Evolutionary conservation across 2,113 vertebrate species (phyloP).

Genomic region (Salvelinus namaycush): DNA sequence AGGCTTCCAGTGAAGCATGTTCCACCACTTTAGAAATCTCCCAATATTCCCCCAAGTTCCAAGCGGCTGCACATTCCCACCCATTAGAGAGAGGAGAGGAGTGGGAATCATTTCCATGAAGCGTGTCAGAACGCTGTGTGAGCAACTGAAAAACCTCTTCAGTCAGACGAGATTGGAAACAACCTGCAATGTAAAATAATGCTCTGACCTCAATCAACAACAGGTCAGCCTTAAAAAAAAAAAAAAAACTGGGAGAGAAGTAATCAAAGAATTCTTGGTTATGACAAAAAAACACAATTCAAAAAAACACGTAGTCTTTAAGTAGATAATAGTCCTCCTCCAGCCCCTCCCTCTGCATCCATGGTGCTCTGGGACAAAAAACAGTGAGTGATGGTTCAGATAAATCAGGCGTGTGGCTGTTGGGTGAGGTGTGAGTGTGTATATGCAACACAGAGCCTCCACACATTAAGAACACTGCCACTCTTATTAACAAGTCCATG

Average conservation of each 20-base stretch:
- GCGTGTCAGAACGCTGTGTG: slow-evolving; percentile 30
- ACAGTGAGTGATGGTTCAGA: slow-evolving; percentile 16
- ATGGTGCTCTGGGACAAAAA: slow-evolving; percentile 34
- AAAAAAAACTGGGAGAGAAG: slow-evolving; percentile 23
- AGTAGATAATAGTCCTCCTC: slow-evolving; percentile 39
- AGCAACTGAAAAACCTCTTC: slow-evolving; percentile 7
- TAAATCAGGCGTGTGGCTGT: slow-evolving; percentile 21
- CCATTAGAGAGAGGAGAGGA: slow-evolving; percentile 55
- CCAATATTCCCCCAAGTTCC: slow-evolving; percentile 49
- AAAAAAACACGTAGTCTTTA: slow-evolving; percentile 40
- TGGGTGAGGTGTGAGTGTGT: slow-evolving; percentile 15
- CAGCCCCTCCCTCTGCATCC: slow-evolving; percentile 22
- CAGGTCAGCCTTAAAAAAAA: slow-evolving; percentile 34
- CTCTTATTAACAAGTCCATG: too few species aligned
- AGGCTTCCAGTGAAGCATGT: slow-evolving; percentile 21
- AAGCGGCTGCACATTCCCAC: slow-evolving; percentile 52
- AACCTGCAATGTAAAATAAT: slow-evolving; percentile 51
- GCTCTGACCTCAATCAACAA: slow-evolving; percentile 41
- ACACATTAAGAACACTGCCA: neutral
- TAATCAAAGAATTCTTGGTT: slow-evolving; percentile 18
- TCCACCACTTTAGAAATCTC: slow-evolving; percentile 67
- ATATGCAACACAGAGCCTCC: neutral
- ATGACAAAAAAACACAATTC: slow-evolving; percentile 30
- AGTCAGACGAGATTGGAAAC: slow-evolving; percentile 32
- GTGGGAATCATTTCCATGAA: slow-evolving; percentile 46